Base-by-base conservation (phyloP, 1,140 invertebrate species). In the Drosophila arizonae region DNA sequence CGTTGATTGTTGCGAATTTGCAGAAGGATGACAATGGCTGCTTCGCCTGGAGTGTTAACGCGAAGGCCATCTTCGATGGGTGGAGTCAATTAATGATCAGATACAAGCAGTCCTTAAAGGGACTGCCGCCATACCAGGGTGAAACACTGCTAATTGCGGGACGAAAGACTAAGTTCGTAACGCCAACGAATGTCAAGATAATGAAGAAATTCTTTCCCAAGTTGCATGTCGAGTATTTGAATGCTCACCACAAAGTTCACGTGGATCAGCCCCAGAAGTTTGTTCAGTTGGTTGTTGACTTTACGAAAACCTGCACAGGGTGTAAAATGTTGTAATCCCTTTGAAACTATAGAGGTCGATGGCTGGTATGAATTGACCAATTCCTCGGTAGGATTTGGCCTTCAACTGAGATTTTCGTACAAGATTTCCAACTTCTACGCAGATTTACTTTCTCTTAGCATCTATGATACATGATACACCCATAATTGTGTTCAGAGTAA, bases 161-260 rank as follows among this genome's bases (percentile, higher is more conserved):
- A 9, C 43, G 21, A 1, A 48, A 50, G n/a, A 48, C 52, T 0
- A 39, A 41, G 1, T 77, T 60, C n/a, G 73, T 77, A 2, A 76
- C 73, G 6, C 24, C 13, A 2, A 1, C 15, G 0, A 69, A 64
- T 10, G 28, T 81, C 3, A 3, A 26, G 3, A 46, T 24, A 1
- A 81, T 79, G 67, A 33, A 21, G 13, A 60, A 55, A 8, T 79
- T 69, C 11, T 81, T 81, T 24, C 76, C 76, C 4, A 76, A 73
- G 0, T 15, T 76, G 8, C 41, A 39, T 8, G 69, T 81, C 0
- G 26, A 74, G 45, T 63, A 57, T 33, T 26, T 80, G 8, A 58
- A 80, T 21, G 39, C 57, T 0, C 51, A 41, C 0, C 73, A 77
- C 9, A 57, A 11, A 9, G 52, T 77, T 0, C 50, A 73, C 10